Conservation (phyloP, 64 coral and sea anemone species). For the Pachyseris speciosa region DNA sequence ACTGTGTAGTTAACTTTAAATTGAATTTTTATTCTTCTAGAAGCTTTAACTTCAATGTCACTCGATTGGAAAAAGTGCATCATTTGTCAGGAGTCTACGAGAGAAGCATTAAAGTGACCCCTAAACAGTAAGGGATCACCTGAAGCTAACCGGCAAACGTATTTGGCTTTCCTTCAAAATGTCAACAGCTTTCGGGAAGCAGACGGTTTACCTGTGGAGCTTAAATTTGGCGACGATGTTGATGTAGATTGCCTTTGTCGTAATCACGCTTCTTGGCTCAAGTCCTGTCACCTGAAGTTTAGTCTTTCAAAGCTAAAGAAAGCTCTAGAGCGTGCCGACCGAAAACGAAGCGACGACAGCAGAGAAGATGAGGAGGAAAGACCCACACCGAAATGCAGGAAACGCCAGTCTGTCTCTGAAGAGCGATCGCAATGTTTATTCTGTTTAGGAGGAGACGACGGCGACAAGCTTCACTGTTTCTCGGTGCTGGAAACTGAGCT, state of each 20-base stretch:
- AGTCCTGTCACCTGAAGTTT: slow-evolving; percentile 50
- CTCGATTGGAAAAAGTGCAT: slow-evolving; percentile 66
- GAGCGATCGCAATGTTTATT: slow-evolving; percentile 24
- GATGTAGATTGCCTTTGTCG: slow-evolving; percentile 10
- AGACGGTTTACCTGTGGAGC: background rate
- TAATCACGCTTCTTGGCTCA: slow-evolving; percentile 62
- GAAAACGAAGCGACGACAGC: slow-evolving; percentile 2
- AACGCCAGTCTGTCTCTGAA: slow-evolving; percentile 14
- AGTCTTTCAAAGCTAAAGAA: slow-evolving; percentile 58
- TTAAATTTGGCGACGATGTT: slow-evolving; percentile 47
- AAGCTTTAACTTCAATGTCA: background rate
- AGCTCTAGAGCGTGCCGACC: slow-evolving; percentile 18
- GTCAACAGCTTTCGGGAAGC: slow-evolving; percentile 43
- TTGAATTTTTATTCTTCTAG: background rate
- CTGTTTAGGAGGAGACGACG: background rate
- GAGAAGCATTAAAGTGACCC: slow-evolving; percentile 61
- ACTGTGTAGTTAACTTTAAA: background rate
- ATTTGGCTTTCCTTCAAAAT: slow-evolving; percentile 55
- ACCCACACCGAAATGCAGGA: slow-evolving; percentile 18
- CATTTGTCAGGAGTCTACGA: slow-evolving; percentile 58
- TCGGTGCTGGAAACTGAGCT: slow-evolving; percentile 17
- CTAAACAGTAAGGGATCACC: slow-evolving; percentile 40
- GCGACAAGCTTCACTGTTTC: slow-evolving; percentile 32
- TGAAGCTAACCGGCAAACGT: slow-evolving; percentile 30
- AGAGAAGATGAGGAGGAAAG: background rate